These are phyloP conservation scores for Leucania comma DNA, from an alignment of 2,888 invertebrate species.

Conservation along the genomic window DNA sequence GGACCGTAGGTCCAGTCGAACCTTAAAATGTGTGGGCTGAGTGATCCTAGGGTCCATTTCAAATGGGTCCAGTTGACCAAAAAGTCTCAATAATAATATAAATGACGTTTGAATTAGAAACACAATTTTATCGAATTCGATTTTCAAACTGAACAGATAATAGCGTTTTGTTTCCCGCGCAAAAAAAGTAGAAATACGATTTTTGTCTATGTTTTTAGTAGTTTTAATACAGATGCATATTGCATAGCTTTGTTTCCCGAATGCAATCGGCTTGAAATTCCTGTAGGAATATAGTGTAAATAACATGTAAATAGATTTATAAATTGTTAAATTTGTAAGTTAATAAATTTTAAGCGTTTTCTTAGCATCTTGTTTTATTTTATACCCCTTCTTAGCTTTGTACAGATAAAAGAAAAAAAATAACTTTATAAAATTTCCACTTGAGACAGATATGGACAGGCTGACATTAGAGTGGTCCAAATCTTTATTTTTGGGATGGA, in stretches of 20 bases:
- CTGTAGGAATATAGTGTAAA: constrained; percentile 58
- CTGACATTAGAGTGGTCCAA: neutral
- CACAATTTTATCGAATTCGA: constrained; percentile 34
- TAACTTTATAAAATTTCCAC: neutral
- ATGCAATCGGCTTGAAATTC: constrained; percentile 14
- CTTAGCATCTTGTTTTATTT: constrained; percentile 62
- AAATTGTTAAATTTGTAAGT: constrained; percentile 74
- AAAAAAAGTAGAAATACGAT: constrained; percentile 2
- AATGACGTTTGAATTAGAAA: constrained; percentile 33
- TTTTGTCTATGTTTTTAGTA: neutral
- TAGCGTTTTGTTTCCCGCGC: constrained; percentile 4
- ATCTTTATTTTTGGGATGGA: too few relatives aligned
- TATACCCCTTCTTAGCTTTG: neutral
- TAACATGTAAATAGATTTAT: constrained; percentile 70
- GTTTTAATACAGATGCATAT: neutral
- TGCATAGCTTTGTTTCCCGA: constrained; percentile 12
- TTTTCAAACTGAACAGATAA: constrained; percentile 7
- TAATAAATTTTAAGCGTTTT: constrained; percentile 72
- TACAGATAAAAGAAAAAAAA: neutral
- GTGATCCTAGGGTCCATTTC: too few relatives aligned
- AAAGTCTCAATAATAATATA: constrained; percentile 5
- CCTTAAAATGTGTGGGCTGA: too few relatives aligned
- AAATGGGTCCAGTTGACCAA: too few relatives aligned
- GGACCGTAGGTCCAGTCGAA: too few relatives aligned
- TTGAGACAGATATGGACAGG: neutral